Evolutionary conservation across 2,888 invertebrate genomes (phyloP), one percentile per base, ranked within the genome.

Genomic region (Xanthorhoe spadicearia): DNA sequence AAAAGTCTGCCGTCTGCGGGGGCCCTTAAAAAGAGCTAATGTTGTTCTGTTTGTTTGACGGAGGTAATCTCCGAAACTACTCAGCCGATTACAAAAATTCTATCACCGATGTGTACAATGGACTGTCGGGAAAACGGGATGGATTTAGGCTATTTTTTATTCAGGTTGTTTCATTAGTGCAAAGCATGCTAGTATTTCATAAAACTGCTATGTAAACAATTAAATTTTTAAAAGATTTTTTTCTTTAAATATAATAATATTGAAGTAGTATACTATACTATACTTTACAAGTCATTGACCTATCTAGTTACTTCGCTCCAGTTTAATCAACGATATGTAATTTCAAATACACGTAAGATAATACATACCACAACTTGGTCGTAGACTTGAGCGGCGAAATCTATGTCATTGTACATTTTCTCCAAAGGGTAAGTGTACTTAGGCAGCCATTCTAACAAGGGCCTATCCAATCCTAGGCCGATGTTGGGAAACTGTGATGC

Each of bases 401-500:
- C 84, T 0, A 87, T 79, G 85, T 98, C 95, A 2, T 82, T 83
- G 82, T 96, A 98, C 79, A 94, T 94, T 8, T 94, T 94, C 83
- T 98, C 98, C 55, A 97, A 87, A 0, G 97, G 97, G 81, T 97
- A 98, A 0, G 98, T 98, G 82, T 98, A 98, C 7, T 93, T 94
- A 23, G 96, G 94, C 6, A 98, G 92, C 98, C 98, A 98, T 53
- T 97, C 96, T 8, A 98, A 84, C 46, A 98, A 89, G 0, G 96
- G 95, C 74, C 95, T 94, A 81, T 98, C 97, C 72, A 97, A 93
- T 0, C 97, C 98, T 8, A 97, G 87, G 0, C 98, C 98, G 64
- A 95, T 92, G 87, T 98, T 98, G 0, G 97, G 97, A 76, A 96
- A 96, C 87, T 98, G 98, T 0, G 97, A 96, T 0, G 97, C 98